phyloP scores from a whole-genome alignment of 2,888 invertebrate species.

The Clusia tigrina region DNA sequence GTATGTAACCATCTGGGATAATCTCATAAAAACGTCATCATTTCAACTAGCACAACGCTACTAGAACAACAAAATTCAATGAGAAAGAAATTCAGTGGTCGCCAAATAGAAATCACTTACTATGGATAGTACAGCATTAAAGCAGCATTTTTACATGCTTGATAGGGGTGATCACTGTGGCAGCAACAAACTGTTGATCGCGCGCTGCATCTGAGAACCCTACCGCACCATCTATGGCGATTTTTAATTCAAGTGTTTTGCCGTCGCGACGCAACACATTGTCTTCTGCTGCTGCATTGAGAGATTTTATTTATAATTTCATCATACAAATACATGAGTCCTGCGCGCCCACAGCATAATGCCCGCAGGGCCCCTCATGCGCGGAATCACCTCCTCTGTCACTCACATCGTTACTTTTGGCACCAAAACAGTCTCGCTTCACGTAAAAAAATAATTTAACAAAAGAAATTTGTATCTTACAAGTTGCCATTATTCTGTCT shows the following conservation, averaged over 20 bases:
- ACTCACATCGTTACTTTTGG: slow-evolving; percentile 37
- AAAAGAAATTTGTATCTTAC: slow-evolving; percentile 24
- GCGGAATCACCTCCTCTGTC: slow-evolving; percentile 14
- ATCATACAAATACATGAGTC: slow-evolving; percentile 32
- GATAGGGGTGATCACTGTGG: neutral
- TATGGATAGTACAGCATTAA: no score
- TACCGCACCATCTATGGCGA: slow-evolving; percentile 55
- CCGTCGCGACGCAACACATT: slow-evolving; percentile 48
- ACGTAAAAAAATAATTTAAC: slow-evolving; percentile 11
- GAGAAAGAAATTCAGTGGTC: no score
- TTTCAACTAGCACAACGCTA: no score
- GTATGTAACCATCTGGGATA: no score
- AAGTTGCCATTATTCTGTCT: no score
- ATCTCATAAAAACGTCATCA: no score
- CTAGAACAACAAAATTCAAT: no score
- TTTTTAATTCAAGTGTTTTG: slow-evolving; percentile 38
- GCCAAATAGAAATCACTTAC: no score
- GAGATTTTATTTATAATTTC: slow-evolving; percentile 34
- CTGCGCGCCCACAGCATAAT: slow-evolving; percentile 38
- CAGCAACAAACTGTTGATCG: slow-evolving; percentile 3
- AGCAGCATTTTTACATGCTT: no score
- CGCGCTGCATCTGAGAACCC: neutral
- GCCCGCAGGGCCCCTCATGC: slow-evolving; percentile 27
- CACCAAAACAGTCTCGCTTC: slow-evolving; percentile 27
- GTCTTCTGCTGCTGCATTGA: slow-evolving; percentile 32